Evolutionary conservation across 2,888 invertebrate species (phyloP).

Genomic region (Erebia palarica): DNA sequence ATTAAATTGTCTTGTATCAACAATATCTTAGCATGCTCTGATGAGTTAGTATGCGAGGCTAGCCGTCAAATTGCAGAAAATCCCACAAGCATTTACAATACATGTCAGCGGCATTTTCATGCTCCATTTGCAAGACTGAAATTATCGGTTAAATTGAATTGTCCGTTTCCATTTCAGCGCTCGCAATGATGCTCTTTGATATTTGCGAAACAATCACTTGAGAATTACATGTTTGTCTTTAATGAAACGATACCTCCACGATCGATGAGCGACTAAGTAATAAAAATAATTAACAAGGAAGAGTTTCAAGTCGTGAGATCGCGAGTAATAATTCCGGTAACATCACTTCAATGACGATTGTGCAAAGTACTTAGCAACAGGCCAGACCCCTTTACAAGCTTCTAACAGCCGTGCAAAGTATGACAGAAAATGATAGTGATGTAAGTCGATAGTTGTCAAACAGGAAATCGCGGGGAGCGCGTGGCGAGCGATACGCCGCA

Average conservation of each 20-base stretch:
- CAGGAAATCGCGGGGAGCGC: slow-evolving; percentile 79
- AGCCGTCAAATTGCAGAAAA: slow-evolving; percentile 62
- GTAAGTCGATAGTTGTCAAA: slow-evolving; percentile 81
- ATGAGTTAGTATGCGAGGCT: slow-evolving; percentile 53
- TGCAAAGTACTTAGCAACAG: slow-evolving; percentile 72
- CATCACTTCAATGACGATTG: slow-evolving; percentile 67
- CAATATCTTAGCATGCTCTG: slow-evolving; percentile 59
- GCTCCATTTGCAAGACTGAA: slow-evolving; percentile 73
- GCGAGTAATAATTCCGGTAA: slow-evolving; percentile 69
- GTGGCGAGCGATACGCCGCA: slow-evolving; percentile 70
- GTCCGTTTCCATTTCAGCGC: slow-evolving; percentile 63
- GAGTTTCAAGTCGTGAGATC: slow-evolving; percentile 66
- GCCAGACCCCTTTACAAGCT: slow-evolving; percentile 74
- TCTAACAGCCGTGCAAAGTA: slow-evolving; percentile 74
- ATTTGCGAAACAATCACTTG: slow-evolving; percentile 54
- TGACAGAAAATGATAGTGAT: slow-evolving; percentile 81
- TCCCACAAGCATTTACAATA: slow-evolving; percentile 65
- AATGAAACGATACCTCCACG: slow-evolving; percentile 5
- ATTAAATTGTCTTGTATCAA: slow-evolving; percentile 59
- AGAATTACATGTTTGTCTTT: slow-evolving; percentile 50
- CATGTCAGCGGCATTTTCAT: slow-evolving; percentile 66
- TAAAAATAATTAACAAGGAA: slow-evolving; percentile 58
- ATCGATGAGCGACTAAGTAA: slow-evolving; percentile 46
- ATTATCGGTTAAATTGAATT: slow-evolving; percentile 71
- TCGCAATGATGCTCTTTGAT: slow-evolving; percentile 49